Percentiles rank a stretch among this genome's conserved stretches.
phyloP scores from a whole-genome alignment of 2,113 vertebrate species.

The Nothobranchius kuhntae region DNA sequence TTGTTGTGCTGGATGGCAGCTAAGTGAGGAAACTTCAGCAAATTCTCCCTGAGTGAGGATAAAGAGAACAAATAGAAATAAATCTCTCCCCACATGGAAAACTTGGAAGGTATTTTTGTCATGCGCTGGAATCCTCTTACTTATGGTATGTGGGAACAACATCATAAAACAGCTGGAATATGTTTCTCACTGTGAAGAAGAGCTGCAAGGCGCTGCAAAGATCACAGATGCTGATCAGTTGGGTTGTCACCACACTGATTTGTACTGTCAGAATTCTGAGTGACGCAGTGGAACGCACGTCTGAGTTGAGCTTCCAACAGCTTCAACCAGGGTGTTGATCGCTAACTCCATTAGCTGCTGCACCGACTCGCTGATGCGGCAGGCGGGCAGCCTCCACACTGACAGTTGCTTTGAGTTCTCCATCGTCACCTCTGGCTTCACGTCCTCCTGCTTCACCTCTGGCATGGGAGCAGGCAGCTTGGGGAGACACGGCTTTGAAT shows the following conservation, averaged over 20 bases:
- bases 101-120: background rate
- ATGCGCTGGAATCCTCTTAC: slow-evolving; percentile 73
- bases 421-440: slow-evolving; percentile 52
- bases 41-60: slow-evolving; percentile 83
- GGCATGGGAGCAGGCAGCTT: slow-evolving; percentile 75
- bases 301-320: slow-evolving; percentile 86
- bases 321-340: slow-evolving; percentile 88
- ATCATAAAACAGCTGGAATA: slow-evolving; percentile 96
- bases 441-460: slow-evolving; percentile 46
- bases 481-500: slow-evolving; percentile 79
- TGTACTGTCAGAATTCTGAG: background rate
- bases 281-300: slow-evolving; percentile 76
- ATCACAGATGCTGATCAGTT: background rate
- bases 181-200: slow-evolving; percentile 92
- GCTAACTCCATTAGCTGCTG: slow-evolving; percentile 91
- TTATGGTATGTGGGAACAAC: slow-evolving; percentile 96
- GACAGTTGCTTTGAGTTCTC: slow-evolving; percentile 81
- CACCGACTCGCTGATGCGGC: slow-evolving; percentile 91
- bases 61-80: background rate
- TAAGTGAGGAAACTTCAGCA: slow-evolving; percentile 94
- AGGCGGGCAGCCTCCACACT: slow-evolving; percentile 83
- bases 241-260: no score
- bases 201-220: slow-evolving; percentile 86
- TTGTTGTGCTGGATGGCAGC: slow-evolving; percentile 98
- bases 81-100: background rate